phyloP scores from a whole-genome alignment of 2,888 invertebrate genomes.

The Torymus texanus region DNA sequence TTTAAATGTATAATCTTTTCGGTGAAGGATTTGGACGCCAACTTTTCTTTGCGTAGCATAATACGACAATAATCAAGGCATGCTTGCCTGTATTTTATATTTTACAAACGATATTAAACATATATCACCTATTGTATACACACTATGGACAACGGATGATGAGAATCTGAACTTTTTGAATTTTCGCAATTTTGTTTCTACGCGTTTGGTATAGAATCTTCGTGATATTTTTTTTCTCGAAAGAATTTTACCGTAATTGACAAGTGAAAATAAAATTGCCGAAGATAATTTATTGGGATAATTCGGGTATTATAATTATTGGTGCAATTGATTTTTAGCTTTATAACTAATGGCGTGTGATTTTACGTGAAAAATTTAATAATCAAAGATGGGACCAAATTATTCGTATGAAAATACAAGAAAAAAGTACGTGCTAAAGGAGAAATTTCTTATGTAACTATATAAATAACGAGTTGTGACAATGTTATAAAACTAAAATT shows the following conservation, averaged over 20 bases:
- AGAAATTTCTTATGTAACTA: no score
- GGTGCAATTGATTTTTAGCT: conserved; percentile 16
- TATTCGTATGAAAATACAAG: no score
- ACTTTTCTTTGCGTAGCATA: conserved; percentile 11
- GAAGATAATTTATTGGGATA: conserved; percentile 9
- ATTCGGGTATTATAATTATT: background rate
- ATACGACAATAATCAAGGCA: background rate
- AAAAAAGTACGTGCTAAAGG: no score
- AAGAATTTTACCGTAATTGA: background rate
- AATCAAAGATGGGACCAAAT: no score
- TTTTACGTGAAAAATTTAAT: no score
- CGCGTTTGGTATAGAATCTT: background rate
- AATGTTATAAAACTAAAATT: background rate
- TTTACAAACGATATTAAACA: conserved; percentile 3
- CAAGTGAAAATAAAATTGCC: conserved; percentile 9
- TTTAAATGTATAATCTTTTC: background rate
- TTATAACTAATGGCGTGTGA: background rate
- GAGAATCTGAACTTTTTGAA: conserved; percentile 38
- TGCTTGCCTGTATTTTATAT: conserved; percentile 14
- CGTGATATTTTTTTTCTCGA: no score
- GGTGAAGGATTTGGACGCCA: background rate
- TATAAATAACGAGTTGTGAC: conserved; percentile 1
- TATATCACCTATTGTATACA: background rate
- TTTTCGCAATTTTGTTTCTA: conserved; percentile 41
- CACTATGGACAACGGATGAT: conserved; percentile 24